Conservation (phyloP, 1,140 invertebrate species). For the Globodera ellingtonae region DNA sequence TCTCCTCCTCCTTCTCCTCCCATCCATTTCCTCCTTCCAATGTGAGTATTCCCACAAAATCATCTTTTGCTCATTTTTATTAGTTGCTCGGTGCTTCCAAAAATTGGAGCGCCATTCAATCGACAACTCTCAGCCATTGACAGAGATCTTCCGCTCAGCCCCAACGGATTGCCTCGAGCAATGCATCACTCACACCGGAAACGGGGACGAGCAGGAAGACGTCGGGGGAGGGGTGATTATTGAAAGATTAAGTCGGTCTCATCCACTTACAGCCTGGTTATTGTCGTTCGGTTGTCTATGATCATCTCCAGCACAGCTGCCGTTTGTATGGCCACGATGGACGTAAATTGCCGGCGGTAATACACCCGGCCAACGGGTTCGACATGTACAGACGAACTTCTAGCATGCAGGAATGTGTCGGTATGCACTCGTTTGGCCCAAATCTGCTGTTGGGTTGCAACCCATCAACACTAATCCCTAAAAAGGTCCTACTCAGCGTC, state of each 20-base stretch:
- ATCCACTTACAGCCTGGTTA: constrained; percentile 3
- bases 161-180: constrained; percentile 37
- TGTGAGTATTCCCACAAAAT: constrained; percentile 17
- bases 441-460: not conserved
- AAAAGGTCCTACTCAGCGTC: constrained; percentile 24
- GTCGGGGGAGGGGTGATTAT: not conserved
- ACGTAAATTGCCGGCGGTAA: constrained; percentile 27
- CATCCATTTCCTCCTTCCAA: constrained; percentile 13
- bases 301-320: constrained; percentile 45
- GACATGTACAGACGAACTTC: constrained; percentile 29
- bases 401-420: constrained; percentile 32
- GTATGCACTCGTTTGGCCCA: not conserved
- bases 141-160: constrained; percentile 36
- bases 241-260: not conserved
- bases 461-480: not conserved
- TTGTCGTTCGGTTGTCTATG: constrained; percentile 37
- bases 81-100: constrained; percentile 43
- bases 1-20: not conserved
- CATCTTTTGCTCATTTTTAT: constrained; percentile 11
- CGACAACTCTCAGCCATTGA: constrained; percentile 41
- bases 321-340: constrained; percentile 46
- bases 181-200: constrained; percentile 30
- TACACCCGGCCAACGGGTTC: constrained; percentile 34
- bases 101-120: constrained; percentile 41
- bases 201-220: constrained; percentile 25